phyloP scores from a whole-genome alignment of 2,113 vertebrate genomes.

The Leptosomus discolor region DNA sequence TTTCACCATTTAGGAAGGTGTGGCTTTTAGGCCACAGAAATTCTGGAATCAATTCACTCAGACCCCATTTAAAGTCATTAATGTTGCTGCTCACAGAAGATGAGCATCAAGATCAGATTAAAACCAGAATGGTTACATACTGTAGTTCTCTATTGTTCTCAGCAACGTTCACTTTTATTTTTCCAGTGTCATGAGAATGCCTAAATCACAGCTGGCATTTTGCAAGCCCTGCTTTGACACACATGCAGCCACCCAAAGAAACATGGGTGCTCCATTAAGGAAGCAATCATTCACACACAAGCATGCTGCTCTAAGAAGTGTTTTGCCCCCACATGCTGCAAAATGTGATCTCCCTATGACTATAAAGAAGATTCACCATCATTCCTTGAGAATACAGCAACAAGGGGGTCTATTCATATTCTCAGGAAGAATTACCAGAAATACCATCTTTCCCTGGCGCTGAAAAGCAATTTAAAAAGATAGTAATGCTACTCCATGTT shows the following conservation, averaged over 20 bases:
- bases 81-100: not conserved
- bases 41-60: not conserved
- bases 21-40: not conserved
- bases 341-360: not conserved
- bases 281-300: not conserved
- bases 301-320: not conserved
- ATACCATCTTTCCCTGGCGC: not conserved
- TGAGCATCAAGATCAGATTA: not conserved
- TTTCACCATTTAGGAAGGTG: not conserved
- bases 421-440: not conserved
- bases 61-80: not conserved
- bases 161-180: not conserved
- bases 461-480: not conserved
- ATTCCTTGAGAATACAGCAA: not conserved
- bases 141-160: not conserved
- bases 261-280: rapidly evolving
- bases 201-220: not conserved
- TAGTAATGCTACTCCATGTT: not conserved
- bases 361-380: not conserved
- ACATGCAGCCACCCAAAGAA: not conserved
- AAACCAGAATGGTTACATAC: not conserved
- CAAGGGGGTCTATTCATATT: not conserved
- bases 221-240: not conserved
- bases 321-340: not conserved
- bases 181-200: not conserved